These are phyloP conservation scores for Cataglyphis hispanica DNA, from an alignment of 1,140 invertebrate genomes.

Conservation along the genomic window DNA sequence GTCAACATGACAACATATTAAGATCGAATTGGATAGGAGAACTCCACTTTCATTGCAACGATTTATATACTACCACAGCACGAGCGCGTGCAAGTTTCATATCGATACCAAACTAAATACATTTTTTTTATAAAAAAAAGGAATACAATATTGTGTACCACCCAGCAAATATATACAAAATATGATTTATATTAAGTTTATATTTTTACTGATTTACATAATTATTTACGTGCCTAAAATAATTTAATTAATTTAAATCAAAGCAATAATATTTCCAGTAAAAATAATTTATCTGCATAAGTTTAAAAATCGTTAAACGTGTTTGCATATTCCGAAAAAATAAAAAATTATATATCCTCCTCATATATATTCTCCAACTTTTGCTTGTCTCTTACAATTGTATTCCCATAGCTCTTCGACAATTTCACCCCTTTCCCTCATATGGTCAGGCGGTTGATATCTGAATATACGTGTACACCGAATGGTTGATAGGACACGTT, in stretches of 20 bases:
- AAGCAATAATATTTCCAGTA: background rate
- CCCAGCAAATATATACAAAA: background rate
- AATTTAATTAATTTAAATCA: background rate
- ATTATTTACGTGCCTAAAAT: background rate
- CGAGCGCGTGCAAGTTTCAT: background rate
- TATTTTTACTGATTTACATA: slow-evolving; percentile 4
- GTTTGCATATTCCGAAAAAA: background rate
- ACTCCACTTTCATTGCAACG: background rate
- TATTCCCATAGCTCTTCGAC: background rate
- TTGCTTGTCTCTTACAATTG: background rate
- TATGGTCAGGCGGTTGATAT: slow-evolving; percentile 33
- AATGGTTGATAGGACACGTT: slow-evolving; percentile 73
- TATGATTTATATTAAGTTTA: background rate
- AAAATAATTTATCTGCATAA: slow-evolving; percentile 8
- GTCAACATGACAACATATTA: slow-evolving; percentile 8
- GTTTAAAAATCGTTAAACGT: no score
- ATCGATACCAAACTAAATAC: background rate
- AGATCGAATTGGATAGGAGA: slow-evolving; percentile 14
- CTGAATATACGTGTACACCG: slow-evolving; percentile 33
- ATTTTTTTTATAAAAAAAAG: background rate
- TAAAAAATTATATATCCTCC: background rate
- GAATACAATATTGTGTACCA: background rate
- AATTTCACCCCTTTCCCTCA: background rate
- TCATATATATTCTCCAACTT: background rate
- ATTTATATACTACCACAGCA: background rate